phyloP scores from a whole-genome alignment of 1,140 invertebrate species.

The Riptortus pedestris region DNA sequence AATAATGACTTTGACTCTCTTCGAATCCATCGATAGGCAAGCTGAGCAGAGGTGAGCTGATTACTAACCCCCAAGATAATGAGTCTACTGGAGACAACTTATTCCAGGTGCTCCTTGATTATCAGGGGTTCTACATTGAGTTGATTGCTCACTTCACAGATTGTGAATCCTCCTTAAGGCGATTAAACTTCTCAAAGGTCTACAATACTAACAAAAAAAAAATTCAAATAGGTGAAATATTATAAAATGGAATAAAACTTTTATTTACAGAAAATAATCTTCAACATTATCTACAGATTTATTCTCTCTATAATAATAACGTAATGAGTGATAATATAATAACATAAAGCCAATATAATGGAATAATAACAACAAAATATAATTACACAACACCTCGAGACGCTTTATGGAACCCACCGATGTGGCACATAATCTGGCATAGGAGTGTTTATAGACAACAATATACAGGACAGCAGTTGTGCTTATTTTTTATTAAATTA shows the following conservation, averaged over 20 bases:
- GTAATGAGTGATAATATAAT: not conserved
- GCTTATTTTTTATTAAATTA: not conserved
- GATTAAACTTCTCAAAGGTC: not conserved
- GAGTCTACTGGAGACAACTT: no score
- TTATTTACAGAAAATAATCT: slow-evolving; percentile 17
- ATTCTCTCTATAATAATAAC: slow-evolving; percentile 7
- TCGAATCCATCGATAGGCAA: no score
- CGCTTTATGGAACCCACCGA: not conserved
- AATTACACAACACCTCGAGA: not conserved
- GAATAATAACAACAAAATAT: not conserved
- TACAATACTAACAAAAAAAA: not conserved
- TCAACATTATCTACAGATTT: slow-evolving; percentile 16
- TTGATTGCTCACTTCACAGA: no score
- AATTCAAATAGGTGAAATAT: no score
- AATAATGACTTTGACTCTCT: no score
- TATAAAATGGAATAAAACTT: slow-evolving; percentile 17
- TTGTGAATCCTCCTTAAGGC: not conserved
- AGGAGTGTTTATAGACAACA: not conserved
- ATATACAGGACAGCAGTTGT: not conserved
- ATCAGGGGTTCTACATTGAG: no score
- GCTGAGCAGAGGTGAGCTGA: no score
- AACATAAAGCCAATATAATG: no score
- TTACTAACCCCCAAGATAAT: no score
- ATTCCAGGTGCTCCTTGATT: no score
- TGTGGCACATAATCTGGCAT: not conserved